Conservation (phyloP, 2,797 vertebrate species). For the Bucorvus abyssinicus region DNA sequence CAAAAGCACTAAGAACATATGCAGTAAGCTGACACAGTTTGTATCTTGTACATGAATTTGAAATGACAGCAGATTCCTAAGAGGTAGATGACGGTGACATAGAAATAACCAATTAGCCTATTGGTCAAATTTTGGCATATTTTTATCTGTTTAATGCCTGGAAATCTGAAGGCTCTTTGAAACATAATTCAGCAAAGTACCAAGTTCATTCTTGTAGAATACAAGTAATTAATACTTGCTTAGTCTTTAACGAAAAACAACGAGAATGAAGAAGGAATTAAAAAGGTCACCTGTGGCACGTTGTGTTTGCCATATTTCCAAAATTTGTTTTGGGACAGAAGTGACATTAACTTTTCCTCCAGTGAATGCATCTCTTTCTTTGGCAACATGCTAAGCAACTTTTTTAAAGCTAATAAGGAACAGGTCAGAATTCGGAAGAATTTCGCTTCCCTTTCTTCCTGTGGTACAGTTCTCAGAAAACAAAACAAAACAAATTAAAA, state of each 20-base stretch:
- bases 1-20: not conserved
- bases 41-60: not conserved
- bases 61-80: not conserved
- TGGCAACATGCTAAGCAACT: conserved; percentile 84
- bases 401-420: conserved; percentile 92
- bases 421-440: conserved; percentile 90
- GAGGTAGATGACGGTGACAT: not conserved
- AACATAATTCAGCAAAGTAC: not conserved
- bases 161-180: not conserved
- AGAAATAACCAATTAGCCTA: not conserved
- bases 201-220: not conserved
- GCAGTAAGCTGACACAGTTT: not conserved
- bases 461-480: conserved; percentile 85
- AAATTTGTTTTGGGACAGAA: conserved; percentile 88
- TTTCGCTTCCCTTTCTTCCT: conserved; percentile 92
- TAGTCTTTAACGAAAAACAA: not conserved
- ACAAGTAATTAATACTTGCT: not conserved
- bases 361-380: conserved; percentile 78
- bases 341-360: conserved; percentile 78
- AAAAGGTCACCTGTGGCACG: conserved; percentile 82
- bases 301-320: conserved; percentile 96
- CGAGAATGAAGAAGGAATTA: not conserved
- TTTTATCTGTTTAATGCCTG: not conserved
- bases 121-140: not conserved
- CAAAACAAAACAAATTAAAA: not conserved